Evolutionary conservation across 2,113 vertebrate genomes (phyloP).

Genomic region (Saccopteryx bilineata): DNA sequence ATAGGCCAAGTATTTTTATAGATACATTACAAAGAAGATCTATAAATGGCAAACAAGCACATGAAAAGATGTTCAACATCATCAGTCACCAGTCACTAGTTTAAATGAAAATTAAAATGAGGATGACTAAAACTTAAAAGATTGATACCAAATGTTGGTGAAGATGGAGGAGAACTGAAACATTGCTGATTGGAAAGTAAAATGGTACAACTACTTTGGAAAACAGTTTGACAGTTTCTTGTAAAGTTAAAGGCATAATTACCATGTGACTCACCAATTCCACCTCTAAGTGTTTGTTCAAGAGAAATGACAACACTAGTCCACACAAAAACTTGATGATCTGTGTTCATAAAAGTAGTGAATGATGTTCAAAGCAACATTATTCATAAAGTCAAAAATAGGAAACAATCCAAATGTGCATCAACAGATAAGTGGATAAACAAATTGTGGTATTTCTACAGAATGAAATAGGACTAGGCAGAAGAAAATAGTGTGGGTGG

Average conservation of each 20-base stretch:
- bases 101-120: constrained; percentile 56
- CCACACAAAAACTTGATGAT: constrained; percentile 46
- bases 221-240: constrained; percentile 53
- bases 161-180: not conserved
- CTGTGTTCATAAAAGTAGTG: not conserved
- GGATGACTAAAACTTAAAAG: constrained; percentile 36
- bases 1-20: constrained; percentile 56
- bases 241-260: constrained; percentile 64
- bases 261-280: constrained; percentile 46
- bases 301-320: constrained; percentile 57
- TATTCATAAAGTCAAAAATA: constrained; percentile 21
- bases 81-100: not conserved
- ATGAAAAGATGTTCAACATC: not conserved
- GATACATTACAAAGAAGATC: constrained; percentile 41
- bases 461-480: not conserved
- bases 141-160: not conserved
- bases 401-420: constrained; percentile 30
- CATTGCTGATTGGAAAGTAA: not conserved
- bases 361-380: constrained; percentile 64
- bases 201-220: not conserved
- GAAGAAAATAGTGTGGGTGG: not conserved
- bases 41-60: not conserved
- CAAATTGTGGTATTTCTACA: not conserved
- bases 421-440: constrained; percentile 24
- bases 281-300: not conserved